Evolutionary conservation across 2,888 invertebrate genomes (phyloP).

Genomic region (Agrotis puta): DNA sequence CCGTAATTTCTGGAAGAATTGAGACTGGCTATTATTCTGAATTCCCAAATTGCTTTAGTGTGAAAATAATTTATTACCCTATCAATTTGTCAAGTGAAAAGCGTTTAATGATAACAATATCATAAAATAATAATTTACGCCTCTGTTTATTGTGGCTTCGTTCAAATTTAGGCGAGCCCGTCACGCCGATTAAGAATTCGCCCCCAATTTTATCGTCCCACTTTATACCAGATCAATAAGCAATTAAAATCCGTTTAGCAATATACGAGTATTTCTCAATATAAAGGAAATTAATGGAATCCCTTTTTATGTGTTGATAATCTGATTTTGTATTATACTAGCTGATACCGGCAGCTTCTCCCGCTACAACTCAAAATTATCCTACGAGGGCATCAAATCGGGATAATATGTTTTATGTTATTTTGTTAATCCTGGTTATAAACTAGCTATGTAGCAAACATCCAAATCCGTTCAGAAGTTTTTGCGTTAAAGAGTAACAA

Average conservation of each 20-base stretch:
- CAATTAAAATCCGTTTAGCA: conserved; percentile 64
- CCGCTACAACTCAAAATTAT: no score
- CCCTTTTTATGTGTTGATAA: conserved; percentile 21
- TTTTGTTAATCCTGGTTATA: no score
- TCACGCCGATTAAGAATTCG: conserved; percentile 54
- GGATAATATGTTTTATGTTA: no score
- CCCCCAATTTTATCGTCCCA: conserved; percentile 62
- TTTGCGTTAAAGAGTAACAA: no score
- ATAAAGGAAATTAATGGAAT: conserved; percentile 39
- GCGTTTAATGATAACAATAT: conserved; percentile 32
- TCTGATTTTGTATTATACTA: conserved; percentile 26
- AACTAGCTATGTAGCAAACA: no score
- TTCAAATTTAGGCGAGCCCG: conserved; percentile 42
- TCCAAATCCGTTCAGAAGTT: no score
- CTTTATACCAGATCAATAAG: conserved; percentile 63
- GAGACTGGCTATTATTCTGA: background rate
- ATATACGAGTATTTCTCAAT: conserved; percentile 31
- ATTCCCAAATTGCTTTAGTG: conserved; percentile 1
- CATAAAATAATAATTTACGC: conserved; percentile 52
- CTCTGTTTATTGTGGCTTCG: conserved; percentile 36
- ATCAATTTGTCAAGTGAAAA: conserved; percentile 31
- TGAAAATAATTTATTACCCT: conserved; percentile 21
- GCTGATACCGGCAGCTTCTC: no score
- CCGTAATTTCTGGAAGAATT: background rate
- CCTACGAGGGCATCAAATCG: no score